Evolutionary conservation across 2,888 invertebrate genomes (phyloP).

Genomic region (Ichneumoninae sp.): DNA sequence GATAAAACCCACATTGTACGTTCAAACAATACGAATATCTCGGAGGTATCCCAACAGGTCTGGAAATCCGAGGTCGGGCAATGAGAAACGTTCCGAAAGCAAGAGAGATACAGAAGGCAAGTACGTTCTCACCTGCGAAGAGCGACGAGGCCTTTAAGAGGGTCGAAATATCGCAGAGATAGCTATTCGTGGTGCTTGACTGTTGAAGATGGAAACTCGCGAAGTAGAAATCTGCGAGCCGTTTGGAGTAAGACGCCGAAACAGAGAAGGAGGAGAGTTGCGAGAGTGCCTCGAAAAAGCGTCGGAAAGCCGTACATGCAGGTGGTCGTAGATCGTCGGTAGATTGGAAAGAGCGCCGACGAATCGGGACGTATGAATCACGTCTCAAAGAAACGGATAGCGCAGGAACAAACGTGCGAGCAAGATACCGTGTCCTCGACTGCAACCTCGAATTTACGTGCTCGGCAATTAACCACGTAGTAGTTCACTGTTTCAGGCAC

Average conservation of each 20-base stretch:
- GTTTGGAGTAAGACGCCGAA: constrained; percentile 19
- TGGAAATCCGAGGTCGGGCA: constrained; percentile 34
- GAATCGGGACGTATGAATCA: constrained; percentile 14
- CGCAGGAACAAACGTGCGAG: neutral
- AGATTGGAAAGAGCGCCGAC: constrained; percentile 39
- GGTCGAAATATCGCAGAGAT: constrained; percentile 50
- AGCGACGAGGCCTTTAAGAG: constrained; percentile 47
- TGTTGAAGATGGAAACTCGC: constrained; percentile 21
- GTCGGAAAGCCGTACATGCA: constrained; percentile 11
- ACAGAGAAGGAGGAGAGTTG: neutral
- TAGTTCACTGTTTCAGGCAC: neutral
- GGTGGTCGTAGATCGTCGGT: constrained; percentile 14
- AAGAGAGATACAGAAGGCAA: constrained; percentile 24
- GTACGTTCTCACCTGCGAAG: constrained; percentile 23
- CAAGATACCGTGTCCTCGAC: constrained; percentile 1
- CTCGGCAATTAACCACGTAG: constrained; percentile 41
- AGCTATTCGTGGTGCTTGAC: constrained; percentile 13
- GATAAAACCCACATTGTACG: neutral
- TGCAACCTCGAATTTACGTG: constrained; percentile 11
- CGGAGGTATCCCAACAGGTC: constrained; percentile 34
- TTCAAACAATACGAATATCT: constrained; percentile 6
- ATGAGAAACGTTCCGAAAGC: constrained; percentile 45
- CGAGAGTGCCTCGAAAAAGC: constrained; percentile 9
- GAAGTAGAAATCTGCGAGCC: constrained; percentile 9
- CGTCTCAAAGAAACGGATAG: neutral